phyloP scores from a whole-genome alignment of 2,888 invertebrate species.

The Celastrina argiolus region DNA sequence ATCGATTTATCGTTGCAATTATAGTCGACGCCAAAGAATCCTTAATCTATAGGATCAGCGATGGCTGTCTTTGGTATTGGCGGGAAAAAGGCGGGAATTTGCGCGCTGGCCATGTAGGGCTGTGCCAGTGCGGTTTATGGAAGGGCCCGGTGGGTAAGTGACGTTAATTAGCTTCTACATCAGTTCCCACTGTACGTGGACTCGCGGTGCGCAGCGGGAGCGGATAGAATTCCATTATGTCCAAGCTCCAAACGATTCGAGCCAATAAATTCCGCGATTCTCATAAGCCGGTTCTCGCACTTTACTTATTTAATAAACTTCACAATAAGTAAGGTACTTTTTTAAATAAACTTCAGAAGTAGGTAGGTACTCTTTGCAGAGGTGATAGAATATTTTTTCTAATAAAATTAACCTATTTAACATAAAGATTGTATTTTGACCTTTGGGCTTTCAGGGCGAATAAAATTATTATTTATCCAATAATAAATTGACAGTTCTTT shows the following conservation, averaged over 20 bases:
- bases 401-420: too few relatives aligned
- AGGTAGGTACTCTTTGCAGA: too few relatives aligned
- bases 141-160: constrained; percentile 34
- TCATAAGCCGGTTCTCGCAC: not conserved
- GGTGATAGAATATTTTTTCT: too few relatives aligned
- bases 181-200: constrained; percentile 32
- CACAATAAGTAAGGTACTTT: not conserved
- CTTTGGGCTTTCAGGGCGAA: not conserved
- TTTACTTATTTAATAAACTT: not conserved
- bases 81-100: constrained; percentile 39
- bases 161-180: constrained; percentile 40
- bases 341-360: too few relatives aligned
- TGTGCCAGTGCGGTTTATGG: constrained; percentile 36
- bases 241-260: not conserved
- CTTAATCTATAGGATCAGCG: constrained; percentile 21
- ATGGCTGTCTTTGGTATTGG: constrained; percentile 32
- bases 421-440: not conserved
- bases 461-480: not conserved
- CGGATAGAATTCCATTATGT: not conserved
- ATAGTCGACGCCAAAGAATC: not conserved
- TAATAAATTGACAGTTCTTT: not conserved
- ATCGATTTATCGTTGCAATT: constrained; percentile 17
- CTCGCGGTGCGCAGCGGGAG: constrained; percentile 25
- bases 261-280: constrained; percentile 1
- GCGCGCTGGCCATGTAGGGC: constrained; percentile 37